Conservation (phyloP, 2,888 invertebrate species). For the Andrena praecox region DNA sequence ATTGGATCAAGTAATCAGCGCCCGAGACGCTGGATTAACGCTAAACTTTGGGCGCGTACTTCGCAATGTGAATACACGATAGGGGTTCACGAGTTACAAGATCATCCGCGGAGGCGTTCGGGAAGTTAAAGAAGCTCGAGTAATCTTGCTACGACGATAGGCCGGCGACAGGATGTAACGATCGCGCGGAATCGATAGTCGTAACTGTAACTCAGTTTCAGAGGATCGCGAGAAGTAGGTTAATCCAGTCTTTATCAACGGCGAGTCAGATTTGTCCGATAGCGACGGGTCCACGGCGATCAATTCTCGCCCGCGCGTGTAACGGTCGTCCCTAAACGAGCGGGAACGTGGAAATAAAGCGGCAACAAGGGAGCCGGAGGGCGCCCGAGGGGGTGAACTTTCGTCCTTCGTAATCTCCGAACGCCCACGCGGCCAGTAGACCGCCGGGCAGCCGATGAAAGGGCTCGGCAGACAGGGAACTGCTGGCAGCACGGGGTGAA, state of each 20-base stretch:
- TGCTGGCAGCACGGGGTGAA: neutral
- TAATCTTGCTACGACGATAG: neutral
- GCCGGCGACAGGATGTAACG: neutral
- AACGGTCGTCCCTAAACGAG: slow-evolving; percentile 22
- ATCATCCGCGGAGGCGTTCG: too few species aligned
- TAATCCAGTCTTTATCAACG: slow-evolving; percentile 47
- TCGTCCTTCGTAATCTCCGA: slow-evolving; percentile 21
- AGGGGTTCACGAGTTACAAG: too few species aligned
- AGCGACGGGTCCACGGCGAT: slow-evolving; percentile 10
- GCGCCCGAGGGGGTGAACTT: slow-evolving; percentile 1
- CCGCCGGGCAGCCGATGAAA: neutral
- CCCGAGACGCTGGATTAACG: neutral
- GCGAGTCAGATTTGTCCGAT: slow-evolving; percentile 42
- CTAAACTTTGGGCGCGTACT: neutral
- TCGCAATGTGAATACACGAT: too few species aligned
- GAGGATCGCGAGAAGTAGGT: slow-evolving; percentile 32
- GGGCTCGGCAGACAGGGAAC: neutral
- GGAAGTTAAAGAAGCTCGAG: neutral
- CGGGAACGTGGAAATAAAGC: slow-evolving; percentile 16
- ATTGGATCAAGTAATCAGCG: neutral
- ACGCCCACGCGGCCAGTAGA: neutral
- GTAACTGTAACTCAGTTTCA: slow-evolving; percentile 25
- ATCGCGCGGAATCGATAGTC: slow-evolving; percentile 13
- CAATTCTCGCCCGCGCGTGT: slow-evolving; percentile 16
- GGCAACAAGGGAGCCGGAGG: neutral